Conservation (phyloP, 2,888 invertebrate genomes). For the Mesorhabditis sp. region DNA sequence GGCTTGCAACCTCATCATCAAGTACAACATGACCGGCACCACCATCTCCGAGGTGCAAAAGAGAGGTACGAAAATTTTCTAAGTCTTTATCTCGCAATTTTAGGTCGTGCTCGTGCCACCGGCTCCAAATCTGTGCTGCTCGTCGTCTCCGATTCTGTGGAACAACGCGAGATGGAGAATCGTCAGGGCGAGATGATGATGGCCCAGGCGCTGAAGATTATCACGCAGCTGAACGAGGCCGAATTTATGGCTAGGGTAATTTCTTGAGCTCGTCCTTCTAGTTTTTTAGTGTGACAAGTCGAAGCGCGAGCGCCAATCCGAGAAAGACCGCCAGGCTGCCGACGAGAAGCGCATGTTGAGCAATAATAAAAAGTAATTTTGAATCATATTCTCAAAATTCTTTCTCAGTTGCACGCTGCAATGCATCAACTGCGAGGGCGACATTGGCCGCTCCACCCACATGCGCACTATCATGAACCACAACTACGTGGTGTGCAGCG, state of each 20-base stretch:
- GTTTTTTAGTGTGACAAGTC: background rate
- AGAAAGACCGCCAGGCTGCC: slow-evolving; percentile 5
- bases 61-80: slow-evolving; percentile 19
- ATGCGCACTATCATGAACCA: background rate
- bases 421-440: background rate
- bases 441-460: background rate
- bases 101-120: slow-evolving; percentile 49
- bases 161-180: slow-evolving; percentile 1
- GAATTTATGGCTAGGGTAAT: background rate
- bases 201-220: background rate
- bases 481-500: background rate
- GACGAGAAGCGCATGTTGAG: background rate
- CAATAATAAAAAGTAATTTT: background rate
- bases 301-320: background rate
- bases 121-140: slow-evolving; percentile 43
- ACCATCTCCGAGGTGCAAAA: slow-evolving; percentile 45
- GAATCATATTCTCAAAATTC: slow-evolving; percentile 3
- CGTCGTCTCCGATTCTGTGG: slow-evolving; percentile 13
- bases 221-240: background rate
- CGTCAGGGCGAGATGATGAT: background rate
- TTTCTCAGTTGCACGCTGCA: background rate
- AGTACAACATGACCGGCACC: slow-evolving; percentile 47
- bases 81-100: background rate
- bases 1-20: slow-evolving; percentile 55
- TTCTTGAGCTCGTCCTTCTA: background rate